A percentile compares a stretch with the other conserved stretches of the same genome.
These are phyloP conservation scores for Gallinago solitaria DNA, from an alignment of 2,797 vertebrate species.

Conservation along the genomic window DNA sequence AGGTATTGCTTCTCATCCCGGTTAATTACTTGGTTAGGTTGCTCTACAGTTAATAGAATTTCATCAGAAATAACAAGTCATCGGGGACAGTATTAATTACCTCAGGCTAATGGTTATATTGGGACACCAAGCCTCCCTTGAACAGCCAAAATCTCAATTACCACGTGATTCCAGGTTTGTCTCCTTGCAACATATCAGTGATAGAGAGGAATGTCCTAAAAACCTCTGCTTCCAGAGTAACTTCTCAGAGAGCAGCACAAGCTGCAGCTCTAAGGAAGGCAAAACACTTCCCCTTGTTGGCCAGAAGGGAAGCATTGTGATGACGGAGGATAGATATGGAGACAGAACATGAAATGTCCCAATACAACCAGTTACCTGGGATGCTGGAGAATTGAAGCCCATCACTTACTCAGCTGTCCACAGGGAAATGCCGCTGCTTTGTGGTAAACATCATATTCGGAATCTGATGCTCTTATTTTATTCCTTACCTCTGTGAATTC, in stretches of 20 bases:
- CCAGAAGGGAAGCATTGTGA: neutral
- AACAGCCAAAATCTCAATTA: neutral
- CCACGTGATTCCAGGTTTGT: neutral
- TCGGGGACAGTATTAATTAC: neutral
- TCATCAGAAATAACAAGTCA: neutral
- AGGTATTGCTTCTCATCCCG: neutral
- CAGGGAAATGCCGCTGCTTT: neutral
- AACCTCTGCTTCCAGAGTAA: neutral
- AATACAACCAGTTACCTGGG: neutral
- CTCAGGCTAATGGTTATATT: neutral
- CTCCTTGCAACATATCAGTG: neutral
- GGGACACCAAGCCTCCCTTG: neutral
- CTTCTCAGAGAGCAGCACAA: neutral
- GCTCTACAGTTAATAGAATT: neutral
- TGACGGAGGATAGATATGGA: neutral
- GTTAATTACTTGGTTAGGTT: neutral
- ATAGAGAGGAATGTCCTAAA: neutral
- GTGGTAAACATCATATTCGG: neutral
- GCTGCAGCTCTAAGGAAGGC: neutral
- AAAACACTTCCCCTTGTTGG: neutral
- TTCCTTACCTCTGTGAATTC: slow-evolving; percentile 77
- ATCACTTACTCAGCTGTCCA: neutral
- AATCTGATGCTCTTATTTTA: neutral
- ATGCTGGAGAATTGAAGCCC: neutral
- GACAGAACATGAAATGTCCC: neutral